Evolutionary conservation across 2,113 vertebrate species (phyloP), one percentile per base, ranked within the genome.

Genomic region (Pelmatolapia mariae): DNA sequence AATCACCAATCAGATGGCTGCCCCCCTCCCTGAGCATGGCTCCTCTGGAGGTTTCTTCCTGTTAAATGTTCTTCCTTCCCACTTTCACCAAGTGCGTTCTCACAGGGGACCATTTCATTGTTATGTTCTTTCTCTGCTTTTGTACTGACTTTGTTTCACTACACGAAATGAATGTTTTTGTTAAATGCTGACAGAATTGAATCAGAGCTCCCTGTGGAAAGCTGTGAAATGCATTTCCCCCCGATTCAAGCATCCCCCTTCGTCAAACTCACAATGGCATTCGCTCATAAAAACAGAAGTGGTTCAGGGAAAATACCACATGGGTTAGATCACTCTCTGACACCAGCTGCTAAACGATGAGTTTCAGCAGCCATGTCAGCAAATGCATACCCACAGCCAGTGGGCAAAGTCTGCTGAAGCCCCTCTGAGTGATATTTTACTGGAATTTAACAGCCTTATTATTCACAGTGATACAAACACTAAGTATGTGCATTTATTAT

Each of bases 321-420:
- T 59, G 5, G 24, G 54, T 68, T 61, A 85, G 26, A 7, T 85
- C 50, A 86, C 38, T 36, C 45, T 50, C 81, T 8, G 31, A 84
- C 7, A 80, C 29, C n/a, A 86, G 81, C 84, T 68, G 81, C 40
- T 84, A 36, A 52, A 68, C 1, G 16, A 57, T 68, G 63, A 84
- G n/a, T 71, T 43, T n/a, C 43, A 31, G 8, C 45, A 78, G 45
- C 29, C 73, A 52, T 26, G 47, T 71, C 79, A 33, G 22, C 81
- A 47, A 80, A 86, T 56, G 16, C 3, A 50, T 19, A 78, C 16
- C 73, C 45, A 31, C n/a, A 50, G 50, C 84, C 24, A n/a, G 1
- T 19, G 29, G 80, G 43, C 16, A 78, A 50, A 78, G 73, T 50
- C 43, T 78, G 45, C 73, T 52, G 2, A 52, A 50, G 45, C 6